Base-by-base conservation (phyloP, 2,888 invertebrate genomes). In the Xestia c-nigrum region DNA sequence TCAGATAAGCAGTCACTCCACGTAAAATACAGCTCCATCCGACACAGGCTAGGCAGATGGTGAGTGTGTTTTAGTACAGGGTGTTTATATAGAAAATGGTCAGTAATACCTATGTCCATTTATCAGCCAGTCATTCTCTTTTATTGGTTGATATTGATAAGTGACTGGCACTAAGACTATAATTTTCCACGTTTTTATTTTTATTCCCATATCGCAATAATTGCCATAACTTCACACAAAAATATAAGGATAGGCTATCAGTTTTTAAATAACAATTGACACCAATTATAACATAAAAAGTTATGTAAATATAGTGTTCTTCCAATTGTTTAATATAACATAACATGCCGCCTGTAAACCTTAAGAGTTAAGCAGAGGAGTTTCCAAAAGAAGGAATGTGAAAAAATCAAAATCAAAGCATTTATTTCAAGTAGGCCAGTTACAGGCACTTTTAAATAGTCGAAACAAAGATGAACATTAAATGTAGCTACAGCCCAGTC, bases 101-200 rank as follows among this genome's bases (percentile, higher is more conserved):
- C 38, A 67, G 14, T 16, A n/a, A 52, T 38, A n/a, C n/a, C n/a
- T n/a, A 5, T 46, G 38, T 55, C 47, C 9, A 50, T 5, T 57
- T 43, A 71, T 52, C 24, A 16, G 67, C 64, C 64, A 81, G 82
- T 79, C 79, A 75, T 76, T 38, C 47, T 14, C 9, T 31, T 59
- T 66, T 61, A 74, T 80, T 74, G 12, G 21, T 24, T 6, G 50
- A 65, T 57, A 65, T 38, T 12, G 73, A 73, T 72, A 72, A 52
- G 40, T 74, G 81, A 80, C 74, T 72, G 43, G 80, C 73, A 64
- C 2, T 31, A 46, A 21, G 21, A 5, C 21, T n/a, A 31, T 43
- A 74, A 19, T 24, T 21, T 38, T 38, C 31, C 64, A 72, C n/a
- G 16, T 57, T 59, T 57, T 65, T 52, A 38, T 67, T 67, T 19